phyloP scores from a whole-genome alignment of 2,113 vertebrate genomes.

The Mormyrus lacerda region DNA sequence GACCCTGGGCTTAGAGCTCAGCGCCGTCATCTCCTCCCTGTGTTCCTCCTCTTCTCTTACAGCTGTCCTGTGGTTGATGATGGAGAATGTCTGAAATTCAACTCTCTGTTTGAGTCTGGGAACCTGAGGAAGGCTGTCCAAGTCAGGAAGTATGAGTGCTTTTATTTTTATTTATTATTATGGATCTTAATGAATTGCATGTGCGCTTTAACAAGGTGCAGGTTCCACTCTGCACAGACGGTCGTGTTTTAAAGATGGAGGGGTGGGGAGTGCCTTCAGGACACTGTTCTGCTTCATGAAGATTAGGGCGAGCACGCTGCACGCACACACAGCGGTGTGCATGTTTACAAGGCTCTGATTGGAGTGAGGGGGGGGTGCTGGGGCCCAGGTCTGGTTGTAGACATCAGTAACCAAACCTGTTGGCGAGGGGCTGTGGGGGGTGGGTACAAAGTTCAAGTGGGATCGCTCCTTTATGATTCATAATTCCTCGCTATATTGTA shows the following conservation, averaged over 20 bases:
- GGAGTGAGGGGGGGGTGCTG: background rate
- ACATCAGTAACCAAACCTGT: background rate
- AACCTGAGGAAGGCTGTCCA: conserved; percentile 95
- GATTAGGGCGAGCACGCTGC: background rate
- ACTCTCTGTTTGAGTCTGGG: conserved; percentile 96
- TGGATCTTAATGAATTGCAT: background rate
- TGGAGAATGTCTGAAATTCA: conserved; percentile 86
- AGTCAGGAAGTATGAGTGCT: conserved; percentile 82
- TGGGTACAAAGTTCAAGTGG: background rate
- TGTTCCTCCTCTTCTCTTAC: conserved; percentile 22
- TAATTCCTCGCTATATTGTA: background rate
- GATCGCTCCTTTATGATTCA: background rate
- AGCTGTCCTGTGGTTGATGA: conserved; percentile 73
- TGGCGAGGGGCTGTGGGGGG: background rate
- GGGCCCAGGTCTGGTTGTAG: background rate
- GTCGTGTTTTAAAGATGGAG: background rate
- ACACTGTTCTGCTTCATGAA: background rate
- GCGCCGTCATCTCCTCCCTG: background rate
- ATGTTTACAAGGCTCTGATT: background rate
- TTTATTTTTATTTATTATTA: background rate
- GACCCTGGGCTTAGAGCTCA: background rate
- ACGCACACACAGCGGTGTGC: background rate
- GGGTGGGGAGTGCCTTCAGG: background rate
- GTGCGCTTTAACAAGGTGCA: background rate
- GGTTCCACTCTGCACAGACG: background rate